Evolutionary conservation across 2,888 invertebrate species (phyloP).

Genomic region (Limnephilus marmoratus): DNA sequence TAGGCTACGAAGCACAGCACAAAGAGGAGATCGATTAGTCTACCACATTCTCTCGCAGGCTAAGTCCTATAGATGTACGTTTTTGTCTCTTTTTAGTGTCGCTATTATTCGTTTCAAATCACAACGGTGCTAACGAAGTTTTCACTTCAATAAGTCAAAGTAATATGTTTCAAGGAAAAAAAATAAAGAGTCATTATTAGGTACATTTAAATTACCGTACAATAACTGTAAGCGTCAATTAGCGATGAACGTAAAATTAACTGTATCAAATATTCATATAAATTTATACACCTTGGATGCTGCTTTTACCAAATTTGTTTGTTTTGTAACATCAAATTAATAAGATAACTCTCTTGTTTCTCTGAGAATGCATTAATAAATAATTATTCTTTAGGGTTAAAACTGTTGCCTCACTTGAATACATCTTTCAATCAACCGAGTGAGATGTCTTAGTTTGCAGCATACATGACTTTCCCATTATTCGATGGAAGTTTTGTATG

Average conservation of each 20-base stretch:
- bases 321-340: neutral
- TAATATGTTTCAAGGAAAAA: too few relatives aligned
- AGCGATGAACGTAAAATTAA: neutral
- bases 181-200: too few relatives aligned
- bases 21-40: too few relatives aligned
- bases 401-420: neutral
- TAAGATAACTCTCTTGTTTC: neutral
- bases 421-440: neutral
- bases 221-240: too few relatives aligned
- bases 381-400: neutral
- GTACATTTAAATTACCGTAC: too few relatives aligned
- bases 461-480: constrained; percentile 56
- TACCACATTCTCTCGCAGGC: too few relatives aligned
- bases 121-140: too few relatives aligned
- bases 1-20: too few relatives aligned
- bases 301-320: neutral
- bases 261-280: neutral
- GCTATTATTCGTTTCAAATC: too few relatives aligned
- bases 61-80: too few relatives aligned
- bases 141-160: too few relatives aligned
- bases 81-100: too few relatives aligned
- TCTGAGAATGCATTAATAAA: neutral
- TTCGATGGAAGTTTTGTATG: constrained; percentile 50
- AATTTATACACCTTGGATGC: neutral
- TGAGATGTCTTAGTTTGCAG: neutral